Conservation (phyloP, 2,888 invertebrate genomes). For the Apocheima hispidaria region DNA sequence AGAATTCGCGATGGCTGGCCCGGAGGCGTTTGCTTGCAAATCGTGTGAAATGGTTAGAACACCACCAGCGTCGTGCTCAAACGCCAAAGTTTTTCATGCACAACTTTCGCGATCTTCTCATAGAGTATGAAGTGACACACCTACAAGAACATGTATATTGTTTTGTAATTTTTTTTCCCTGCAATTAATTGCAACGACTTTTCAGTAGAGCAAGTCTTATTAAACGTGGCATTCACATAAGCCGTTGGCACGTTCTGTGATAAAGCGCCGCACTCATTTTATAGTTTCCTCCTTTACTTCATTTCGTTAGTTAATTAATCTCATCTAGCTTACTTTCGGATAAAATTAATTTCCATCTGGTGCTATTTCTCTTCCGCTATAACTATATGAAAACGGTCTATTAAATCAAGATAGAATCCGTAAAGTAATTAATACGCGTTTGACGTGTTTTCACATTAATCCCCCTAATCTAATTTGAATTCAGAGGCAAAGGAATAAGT, state of each 20-base stretch:
- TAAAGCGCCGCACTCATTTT: not conserved
- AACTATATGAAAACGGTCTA: not conserved
- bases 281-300: not conserved
- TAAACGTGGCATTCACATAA: not conserved
- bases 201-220: not conserved
- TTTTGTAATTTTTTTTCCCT: too few species aligned
- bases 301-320: not conserved
- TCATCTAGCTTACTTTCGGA: not conserved
- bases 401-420: constrained; percentile 8
- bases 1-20: constrained; percentile 22
- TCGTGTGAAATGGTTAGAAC: constrained; percentile 29
- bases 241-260: not conserved
- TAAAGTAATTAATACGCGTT: constrained; percentile 19
- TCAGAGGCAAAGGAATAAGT: constrained; percentile 15
- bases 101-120: too few species aligned
- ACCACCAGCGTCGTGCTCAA: constrained; percentile 6
- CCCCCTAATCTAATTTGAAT: constrained; percentile 21
- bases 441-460: constrained; percentile 18
- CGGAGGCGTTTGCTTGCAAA: constrained; percentile 28
- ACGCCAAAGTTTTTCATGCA: not conserved
- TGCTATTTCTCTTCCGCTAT: not conserved
- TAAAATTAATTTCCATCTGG: not conserved
- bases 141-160: too few species aligned
- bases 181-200: not conserved
- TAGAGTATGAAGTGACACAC: too few species aligned